A percentile compares a stretch with the other conserved stretches of the same genome.
Conservation (phyloP, 1,140 invertebrate genomes). For the Pseudomyrmex cubaensis region DNA sequence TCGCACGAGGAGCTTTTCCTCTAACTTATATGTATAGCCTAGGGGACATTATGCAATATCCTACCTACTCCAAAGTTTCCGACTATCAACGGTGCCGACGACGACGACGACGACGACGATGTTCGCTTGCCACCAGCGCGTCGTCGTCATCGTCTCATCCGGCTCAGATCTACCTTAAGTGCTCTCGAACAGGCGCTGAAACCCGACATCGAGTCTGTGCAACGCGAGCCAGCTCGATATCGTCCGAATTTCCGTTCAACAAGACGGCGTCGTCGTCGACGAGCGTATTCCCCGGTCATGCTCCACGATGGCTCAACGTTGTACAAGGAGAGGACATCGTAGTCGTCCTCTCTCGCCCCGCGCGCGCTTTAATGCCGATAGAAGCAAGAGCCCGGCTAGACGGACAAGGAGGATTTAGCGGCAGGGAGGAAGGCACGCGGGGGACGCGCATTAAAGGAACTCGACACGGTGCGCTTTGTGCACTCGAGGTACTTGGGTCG, state of each 20-base stretch:
- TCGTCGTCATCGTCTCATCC: slow-evolving; percentile 53
- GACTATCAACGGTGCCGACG: slow-evolving; percentile 26
- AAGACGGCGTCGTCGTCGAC: slow-evolving; percentile 21
- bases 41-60: slow-evolving; percentile 69
- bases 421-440: slow-evolving; percentile 11
- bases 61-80: slow-evolving; percentile 54
- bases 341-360: neutral
- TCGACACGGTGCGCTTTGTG: slow-evolving; percentile 55
- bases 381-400: slow-evolving; percentile 18
- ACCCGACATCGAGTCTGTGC: slow-evolving; percentile 28
- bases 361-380: slow-evolving; percentile 57
- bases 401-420: slow-evolving; percentile 44
- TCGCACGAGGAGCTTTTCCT: slow-evolving; percentile 33
- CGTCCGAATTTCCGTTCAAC: slow-evolving; percentile 68
- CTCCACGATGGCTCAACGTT: slow-evolving; percentile 47
- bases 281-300: slow-evolving; percentile 41
- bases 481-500: slow-evolving; percentile 68
- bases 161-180: slow-evolving; percentile 65
- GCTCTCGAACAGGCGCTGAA: slow-evolving; percentile 59
- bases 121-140: slow-evolving; percentile 37
- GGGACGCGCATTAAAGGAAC: slow-evolving; percentile 52
- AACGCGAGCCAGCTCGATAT: slow-evolving; percentile 52
- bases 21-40: slow-evolving; percentile 51
- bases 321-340: slow-evolving; percentile 46
- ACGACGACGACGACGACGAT: slow-evolving; percentile 42